phyloP scores from a whole-genome alignment of 2,888 invertebrate species.

The Pimpla rufipes region DNA sequence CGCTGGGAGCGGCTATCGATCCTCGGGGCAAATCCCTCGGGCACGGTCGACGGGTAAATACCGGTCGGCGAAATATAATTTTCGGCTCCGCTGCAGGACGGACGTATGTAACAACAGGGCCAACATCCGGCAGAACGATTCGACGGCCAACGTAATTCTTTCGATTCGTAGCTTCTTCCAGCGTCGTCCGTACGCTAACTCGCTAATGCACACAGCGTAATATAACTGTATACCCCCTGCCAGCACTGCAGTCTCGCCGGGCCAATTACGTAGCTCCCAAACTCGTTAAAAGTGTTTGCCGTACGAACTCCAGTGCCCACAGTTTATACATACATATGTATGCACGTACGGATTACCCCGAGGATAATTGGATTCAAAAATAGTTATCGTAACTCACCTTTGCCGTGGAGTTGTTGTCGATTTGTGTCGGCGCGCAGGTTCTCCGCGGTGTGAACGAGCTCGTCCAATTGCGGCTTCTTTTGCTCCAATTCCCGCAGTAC shows the following conservation, averaged over 20 bases:
- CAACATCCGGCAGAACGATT: neutral
- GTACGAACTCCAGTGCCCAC: neutral
- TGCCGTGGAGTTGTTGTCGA: constrained; percentile 92
- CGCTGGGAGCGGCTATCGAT: constrained; percentile 6
- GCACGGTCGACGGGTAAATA: too few relatives aligned
- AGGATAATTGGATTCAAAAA: constrained; percentile 21
- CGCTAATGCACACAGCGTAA: neutral
- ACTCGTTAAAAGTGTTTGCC: constrained; percentile 32
- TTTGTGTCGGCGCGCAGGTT: constrained; percentile 93
- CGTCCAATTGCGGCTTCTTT: constrained; percentile 94
- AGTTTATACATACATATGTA: constrained; percentile 10
- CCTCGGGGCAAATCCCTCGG: too few relatives aligned
- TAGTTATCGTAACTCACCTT: constrained; percentile 88
- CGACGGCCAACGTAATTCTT: neutral
- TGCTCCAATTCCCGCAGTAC: constrained; percentile 93
- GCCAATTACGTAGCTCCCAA: constrained; percentile 4
- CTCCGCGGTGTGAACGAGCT: constrained; percentile 93
- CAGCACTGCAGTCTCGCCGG: constrained; percentile 1
- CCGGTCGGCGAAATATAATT: too few relatives aligned
- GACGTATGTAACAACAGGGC: too few relatives aligned
- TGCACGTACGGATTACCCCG: neutral
- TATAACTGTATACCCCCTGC: neutral
- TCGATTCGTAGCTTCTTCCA: neutral
- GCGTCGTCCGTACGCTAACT: neutral
- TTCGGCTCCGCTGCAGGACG: too few relatives aligned